phyloP scores from a whole-genome alignment of 2,113 vertebrate species.

The Arizona elegans region DNA sequence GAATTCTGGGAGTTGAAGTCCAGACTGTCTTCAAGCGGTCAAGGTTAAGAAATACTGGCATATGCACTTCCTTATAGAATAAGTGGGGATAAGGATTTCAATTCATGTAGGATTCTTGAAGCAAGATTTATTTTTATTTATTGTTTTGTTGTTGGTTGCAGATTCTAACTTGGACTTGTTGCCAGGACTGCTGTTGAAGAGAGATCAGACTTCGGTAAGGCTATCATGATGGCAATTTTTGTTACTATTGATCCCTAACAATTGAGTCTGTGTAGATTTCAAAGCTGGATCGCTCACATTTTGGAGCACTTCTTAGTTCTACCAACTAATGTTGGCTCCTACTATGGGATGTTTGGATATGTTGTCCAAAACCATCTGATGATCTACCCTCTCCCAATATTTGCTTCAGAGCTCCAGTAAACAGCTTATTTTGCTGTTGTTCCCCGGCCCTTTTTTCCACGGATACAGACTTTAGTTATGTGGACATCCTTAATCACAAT shows the following conservation, averaged over 20 bases:
- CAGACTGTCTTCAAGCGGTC: neutral
- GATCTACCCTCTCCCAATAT: neutral
- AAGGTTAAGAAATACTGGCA: neutral
- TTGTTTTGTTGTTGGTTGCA: conserved; percentile 21
- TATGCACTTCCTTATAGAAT: neutral
- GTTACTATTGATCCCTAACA: fast-evolving
- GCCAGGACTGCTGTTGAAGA: conserved; percentile 73
- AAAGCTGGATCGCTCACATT: neutral
- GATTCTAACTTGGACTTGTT: conserved; percentile 60
- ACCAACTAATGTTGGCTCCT: neutral
- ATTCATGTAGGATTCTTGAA: neutral
- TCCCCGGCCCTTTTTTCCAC: neutral
- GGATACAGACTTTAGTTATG: neutral
- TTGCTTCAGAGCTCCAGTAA: neutral
- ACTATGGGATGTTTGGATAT: neutral
- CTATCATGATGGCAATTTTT: fast-evolving
- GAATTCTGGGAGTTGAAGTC: neutral
- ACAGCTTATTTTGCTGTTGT: neutral
- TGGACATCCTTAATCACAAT: neutral
- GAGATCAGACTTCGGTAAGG: conserved; percentile 76
- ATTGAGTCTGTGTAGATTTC: neutral
- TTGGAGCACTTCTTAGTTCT: neutral
- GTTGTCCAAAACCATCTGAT: neutral
- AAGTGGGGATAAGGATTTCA: neutral
- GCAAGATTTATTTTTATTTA: neutral